phyloP scores from a whole-genome alignment of 2,888 invertebrate species.

The Pedicia rivosa region DNA sequence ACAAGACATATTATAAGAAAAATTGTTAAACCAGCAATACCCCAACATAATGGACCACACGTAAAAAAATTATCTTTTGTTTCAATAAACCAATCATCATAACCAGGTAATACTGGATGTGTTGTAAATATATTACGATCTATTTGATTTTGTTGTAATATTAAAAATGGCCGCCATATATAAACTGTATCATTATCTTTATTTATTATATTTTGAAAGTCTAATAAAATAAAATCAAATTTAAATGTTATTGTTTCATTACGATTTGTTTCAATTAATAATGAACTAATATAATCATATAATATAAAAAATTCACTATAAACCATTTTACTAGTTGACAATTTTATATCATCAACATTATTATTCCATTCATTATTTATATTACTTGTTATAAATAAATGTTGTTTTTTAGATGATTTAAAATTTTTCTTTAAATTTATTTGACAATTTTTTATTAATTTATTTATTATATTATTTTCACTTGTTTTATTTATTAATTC shows the following conservation, averaged over 20 bases:
- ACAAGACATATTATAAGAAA: conserved; percentile 22
- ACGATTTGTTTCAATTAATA: conserved; percentile 3
- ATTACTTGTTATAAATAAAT: not conserved
- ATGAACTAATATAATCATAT: conserved; percentile 23
- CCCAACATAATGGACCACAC: conserved; percentile 28
- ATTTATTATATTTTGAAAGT: conserved; percentile 16
- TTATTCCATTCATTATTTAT: not conserved
- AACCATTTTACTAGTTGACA: conserved; percentile 8
- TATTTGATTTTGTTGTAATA: conserved; percentile 25
- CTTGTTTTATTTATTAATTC: not conserved
- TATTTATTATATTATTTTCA: no score
- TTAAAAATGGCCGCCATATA: conserved; percentile 29
- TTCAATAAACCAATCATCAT: conserved; percentile 27
- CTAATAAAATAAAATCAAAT: conserved; percentile 30
- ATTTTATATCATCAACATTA: conserved; percentile 1
- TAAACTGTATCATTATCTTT: conserved; percentile 11
- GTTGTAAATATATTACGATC: conserved; percentile 23
- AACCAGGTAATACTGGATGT: conserved; percentile 28
- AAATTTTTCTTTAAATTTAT: no score
- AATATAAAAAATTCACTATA: conserved; percentile 24
- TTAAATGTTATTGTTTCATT: conserved; percentile 15
- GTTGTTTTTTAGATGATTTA: no score
- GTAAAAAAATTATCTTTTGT: conserved; percentile 16
- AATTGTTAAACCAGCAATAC: conserved; percentile 24
- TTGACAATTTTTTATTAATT: no score